Evolutionary conservation across 2,888 invertebrate genomes (phyloP).

Genomic region (Orthosia gothica): DNA sequence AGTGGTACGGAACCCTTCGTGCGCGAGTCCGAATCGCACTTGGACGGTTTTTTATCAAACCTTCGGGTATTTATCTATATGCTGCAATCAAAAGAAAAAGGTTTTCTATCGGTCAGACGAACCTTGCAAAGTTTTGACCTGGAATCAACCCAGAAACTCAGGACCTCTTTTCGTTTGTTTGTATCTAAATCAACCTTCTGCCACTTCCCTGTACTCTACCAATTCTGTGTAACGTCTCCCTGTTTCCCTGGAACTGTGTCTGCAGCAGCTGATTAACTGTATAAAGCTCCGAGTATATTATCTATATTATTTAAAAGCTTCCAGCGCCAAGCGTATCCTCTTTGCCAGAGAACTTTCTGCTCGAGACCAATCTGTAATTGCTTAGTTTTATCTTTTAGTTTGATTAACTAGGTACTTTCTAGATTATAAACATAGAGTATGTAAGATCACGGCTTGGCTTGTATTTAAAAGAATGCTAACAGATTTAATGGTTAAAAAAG

Average conservation of each 20-base stretch:
- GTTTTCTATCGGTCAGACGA: too few species aligned
- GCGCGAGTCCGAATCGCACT: too few species aligned
- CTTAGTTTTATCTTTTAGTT: slow-evolving; percentile 5
- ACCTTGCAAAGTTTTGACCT: too few species aligned
- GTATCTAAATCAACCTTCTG: slow-evolving; percentile 37
- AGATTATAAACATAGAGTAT: neutral
- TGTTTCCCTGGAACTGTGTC: slow-evolving; percentile 65
- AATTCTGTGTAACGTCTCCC: slow-evolving; percentile 61
- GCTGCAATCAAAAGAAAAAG: too few species aligned
- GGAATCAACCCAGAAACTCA: too few species aligned
- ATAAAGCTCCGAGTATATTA: slow-evolving; percentile 57
- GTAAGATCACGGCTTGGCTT: neutral
- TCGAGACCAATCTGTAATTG: slow-evolving; percentile 27
- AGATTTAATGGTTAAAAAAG: too few species aligned
- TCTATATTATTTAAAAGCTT: slow-evolving; percentile 65
- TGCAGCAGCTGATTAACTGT: slow-evolving; percentile 68
- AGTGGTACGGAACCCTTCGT: too few species aligned
- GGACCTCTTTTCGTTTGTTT: too few species aligned
- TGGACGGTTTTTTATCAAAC: too few species aligned
- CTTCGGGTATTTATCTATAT: too few species aligned
- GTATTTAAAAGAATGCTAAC: too few species aligned
- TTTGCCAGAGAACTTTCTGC: slow-evolving; percentile 24
- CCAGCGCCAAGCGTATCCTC: slow-evolving; percentile 15
- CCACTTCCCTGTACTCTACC: neutral
- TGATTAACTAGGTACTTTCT: neutral